Base-by-base conservation (phyloP, 2,113 vertebrate species). In the Pelobates fuscus region DNA sequence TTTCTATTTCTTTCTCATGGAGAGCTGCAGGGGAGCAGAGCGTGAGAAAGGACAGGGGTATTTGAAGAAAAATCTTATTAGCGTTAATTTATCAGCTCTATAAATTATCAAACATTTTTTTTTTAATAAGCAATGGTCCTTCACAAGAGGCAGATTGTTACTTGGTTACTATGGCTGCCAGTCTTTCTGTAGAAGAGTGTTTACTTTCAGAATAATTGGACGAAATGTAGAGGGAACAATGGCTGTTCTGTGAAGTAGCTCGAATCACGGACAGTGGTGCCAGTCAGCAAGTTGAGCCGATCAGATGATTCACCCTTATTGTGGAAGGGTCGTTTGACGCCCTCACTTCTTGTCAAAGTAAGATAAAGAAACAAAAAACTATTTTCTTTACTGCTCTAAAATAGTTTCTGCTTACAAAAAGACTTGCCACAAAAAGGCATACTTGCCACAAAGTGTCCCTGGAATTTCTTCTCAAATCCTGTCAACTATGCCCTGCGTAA, bases 71-170 rank as follows among this genome's bases (percentile, higher is more conserved):
- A 8, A 44, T 44, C 30, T 41, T 21, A 58, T 27, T 20, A 11
- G 7, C 15, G 12, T 58, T 59, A 21, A 66, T 75, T 66, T 59
- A 75, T 66, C 71, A 29, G 55, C 63, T 58, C 32, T 59, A 75
- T 67, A 59, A 75, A 67, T 75, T 44, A 65, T 64, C n/a, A 27
- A n/a, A n/a, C 59, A 80, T 66, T 49, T 49, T 49, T 49, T 49
- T 14, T 49, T 49, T 18, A 49, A 49, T 17, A 49, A 17, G 14
- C 7, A 2, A 65, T 67, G 77, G 3, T 72, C 74, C 78, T 80
- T 83, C 74, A 86, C 82, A 84, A 80, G 80, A 78, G 75, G 21
- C 58, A 44, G 77, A 85, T 84, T 87, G 84, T 85, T 77, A 59
- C 62, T 78, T 27, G 58, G 71, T 75, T 66, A 67, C 71, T 21